These are phyloP conservation scores for Serripes groenlandicus DNA, from an alignment of 2,888 invertebrate genomes.

Conservation along the genomic window DNA sequence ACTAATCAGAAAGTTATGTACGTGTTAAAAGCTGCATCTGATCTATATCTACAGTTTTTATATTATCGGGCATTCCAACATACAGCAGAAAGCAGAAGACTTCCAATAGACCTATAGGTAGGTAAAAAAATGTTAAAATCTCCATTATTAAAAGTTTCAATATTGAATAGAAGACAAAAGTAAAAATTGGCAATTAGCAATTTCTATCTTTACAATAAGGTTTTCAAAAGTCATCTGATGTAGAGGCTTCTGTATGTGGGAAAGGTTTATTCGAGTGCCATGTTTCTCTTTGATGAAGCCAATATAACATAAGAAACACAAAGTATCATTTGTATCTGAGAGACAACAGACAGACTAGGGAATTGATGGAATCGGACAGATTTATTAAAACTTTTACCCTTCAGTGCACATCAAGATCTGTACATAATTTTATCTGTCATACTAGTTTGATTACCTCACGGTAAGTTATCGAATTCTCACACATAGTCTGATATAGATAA, in stretches of 20 bases:
- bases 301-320: too few relatives aligned
- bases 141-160: too few relatives aligned
- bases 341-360: slow-evolving; percentile 2
- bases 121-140: too few relatives aligned
- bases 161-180: background rate
- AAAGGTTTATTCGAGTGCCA: background rate
- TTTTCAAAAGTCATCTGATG: background rate
- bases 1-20: too few relatives aligned
- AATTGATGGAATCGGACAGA: slow-evolving; percentile 3
- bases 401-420: slow-evolving; percentile 3
- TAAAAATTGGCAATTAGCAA: background rate
- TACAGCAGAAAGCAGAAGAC: too few relatives aligned
- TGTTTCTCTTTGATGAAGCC: background rate
- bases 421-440: background rate
- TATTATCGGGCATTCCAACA: too few relatives aligned
- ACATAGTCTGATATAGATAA: background rate
- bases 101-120: too few relatives aligned
- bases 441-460: background rate
- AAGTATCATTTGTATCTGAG: too few relatives aligned
- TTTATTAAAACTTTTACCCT: slow-evolving; percentile 16
- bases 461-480: background rate
- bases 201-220: background rate
- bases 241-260: background rate
- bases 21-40: too few relatives aligned
- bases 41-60: too few relatives aligned